A percentile compares a stretch with the other conserved stretches of the same genome.
phyloP scores from a whole-genome alignment of 1,140 invertebrate species.

The Nymphalis io region DNA sequence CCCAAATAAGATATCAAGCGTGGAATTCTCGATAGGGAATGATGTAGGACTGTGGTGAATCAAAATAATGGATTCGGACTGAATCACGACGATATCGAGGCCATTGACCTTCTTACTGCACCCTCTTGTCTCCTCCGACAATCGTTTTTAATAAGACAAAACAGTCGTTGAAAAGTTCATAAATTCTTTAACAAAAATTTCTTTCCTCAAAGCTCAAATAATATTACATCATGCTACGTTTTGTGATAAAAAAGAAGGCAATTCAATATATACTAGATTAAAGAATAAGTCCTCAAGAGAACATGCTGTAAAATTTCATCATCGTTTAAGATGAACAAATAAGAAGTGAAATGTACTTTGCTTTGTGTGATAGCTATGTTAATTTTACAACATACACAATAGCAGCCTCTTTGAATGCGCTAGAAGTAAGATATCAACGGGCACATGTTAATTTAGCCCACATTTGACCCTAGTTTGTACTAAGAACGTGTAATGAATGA shows the following conservation, averaged over 20 bases:
- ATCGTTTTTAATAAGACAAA: conserved; percentile 33
- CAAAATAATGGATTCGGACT: conserved; percentile 73
- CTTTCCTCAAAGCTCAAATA: neutral
- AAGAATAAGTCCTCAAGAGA: neutral
- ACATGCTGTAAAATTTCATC: neutral
- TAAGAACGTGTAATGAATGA: conserved; percentile 27
- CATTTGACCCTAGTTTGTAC: conserved; percentile 32
- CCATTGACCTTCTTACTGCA: conserved; percentile 64
- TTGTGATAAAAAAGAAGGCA: no score
- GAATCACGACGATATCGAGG: conserved; percentile 62
- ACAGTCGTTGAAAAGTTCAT: conserved; percentile 24
- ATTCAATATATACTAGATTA: neutral
- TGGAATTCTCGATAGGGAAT: conserved; percentile 74
- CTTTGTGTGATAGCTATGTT: conserved; percentile 37
- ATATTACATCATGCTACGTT: neutral
- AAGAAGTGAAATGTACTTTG: conserved; percentile 28
- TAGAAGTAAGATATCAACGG: conserved; percentile 42
- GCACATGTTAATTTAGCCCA: conserved; percentile 46
- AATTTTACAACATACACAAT: conserved; percentile 37
- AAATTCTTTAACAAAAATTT: neutral
- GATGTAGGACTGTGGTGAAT: conserved; percentile 69
- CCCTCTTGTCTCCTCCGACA: conserved; percentile 39
- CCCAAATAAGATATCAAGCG: conserved; percentile 72
- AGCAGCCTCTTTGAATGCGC: conserved; percentile 27
- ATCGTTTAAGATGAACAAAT: neutral